Conservation (phyloP, 2,797 vertebrate genomes). For the Antennarius maculatus region DNA sequence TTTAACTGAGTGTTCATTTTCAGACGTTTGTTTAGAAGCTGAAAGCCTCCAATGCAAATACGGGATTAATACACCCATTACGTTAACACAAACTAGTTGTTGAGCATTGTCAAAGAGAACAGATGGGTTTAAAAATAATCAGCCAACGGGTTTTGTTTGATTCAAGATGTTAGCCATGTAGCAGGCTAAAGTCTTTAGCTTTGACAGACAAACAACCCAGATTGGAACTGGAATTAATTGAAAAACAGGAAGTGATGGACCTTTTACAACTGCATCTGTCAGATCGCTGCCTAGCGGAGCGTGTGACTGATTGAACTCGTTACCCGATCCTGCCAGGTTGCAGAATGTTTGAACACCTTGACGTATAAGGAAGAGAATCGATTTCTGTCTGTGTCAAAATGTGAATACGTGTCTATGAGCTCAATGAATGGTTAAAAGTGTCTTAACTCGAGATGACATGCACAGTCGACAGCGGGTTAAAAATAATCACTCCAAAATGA, state of each 20-base stretch:
- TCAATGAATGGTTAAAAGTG: constrained; percentile 58
- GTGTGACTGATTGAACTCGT: constrained; percentile 70
- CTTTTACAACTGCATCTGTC: constrained; percentile 73
- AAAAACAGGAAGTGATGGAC: constrained; percentile 72
- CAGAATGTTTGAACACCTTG: constrained; percentile 69
- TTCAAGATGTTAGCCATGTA: constrained; percentile 55
- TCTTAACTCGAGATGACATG: constrained; percentile 35
- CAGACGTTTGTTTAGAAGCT: constrained; percentile 47
- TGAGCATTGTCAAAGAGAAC: constrained; percentile 61
- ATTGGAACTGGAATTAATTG: constrained; percentile 68
- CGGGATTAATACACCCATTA: constrained; percentile 52
- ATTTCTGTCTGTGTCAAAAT: constrained; percentile 65
- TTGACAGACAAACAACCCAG: constrained; percentile 70
- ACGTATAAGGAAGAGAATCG: constrained; percentile 69
- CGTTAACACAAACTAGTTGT: constrained; percentile 35
- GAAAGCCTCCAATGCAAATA: constrained; percentile 36
- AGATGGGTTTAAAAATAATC: constrained; percentile 50
- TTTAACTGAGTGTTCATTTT: constrained; percentile 52
- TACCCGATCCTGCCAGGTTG: constrained; percentile 69
- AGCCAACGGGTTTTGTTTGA: constrained; percentile 44
- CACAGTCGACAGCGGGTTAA: constrained; percentile 14
- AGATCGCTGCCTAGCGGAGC: constrained; percentile 49
- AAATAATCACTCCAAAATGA: constrained; percentile 49
- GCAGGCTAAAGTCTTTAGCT: constrained; percentile 51
- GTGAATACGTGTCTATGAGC: constrained; percentile 47